Percentiles rank a stretch among this genome's conserved stretches.
Conservation (phyloP, 2,113 vertebrate genomes). For the Aythya baeri region DNA sequence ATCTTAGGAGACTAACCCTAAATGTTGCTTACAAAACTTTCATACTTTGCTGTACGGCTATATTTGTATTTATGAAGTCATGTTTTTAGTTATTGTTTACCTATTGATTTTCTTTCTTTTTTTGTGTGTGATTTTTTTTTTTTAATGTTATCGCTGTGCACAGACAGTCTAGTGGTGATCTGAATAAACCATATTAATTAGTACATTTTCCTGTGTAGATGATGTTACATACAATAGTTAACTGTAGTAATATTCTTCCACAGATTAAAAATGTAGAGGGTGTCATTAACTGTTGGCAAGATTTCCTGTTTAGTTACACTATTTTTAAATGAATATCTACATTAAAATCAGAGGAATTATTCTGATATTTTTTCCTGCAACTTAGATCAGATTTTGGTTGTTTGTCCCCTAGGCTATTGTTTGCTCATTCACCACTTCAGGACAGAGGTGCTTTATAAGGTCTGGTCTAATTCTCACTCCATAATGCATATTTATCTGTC, state of each 20-base stretch:
- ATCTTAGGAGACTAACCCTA: neutral
- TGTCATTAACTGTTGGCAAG: slow-evolving; percentile 30
- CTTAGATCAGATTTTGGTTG: neutral
- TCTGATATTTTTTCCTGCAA: neutral
- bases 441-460: neutral
- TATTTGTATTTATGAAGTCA: neutral
- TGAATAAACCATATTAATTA: slow-evolving; percentile 52
- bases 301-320: neutral
- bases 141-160: neutral
- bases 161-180: slow-evolving; percentile 14
- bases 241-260: slow-evolving; percentile 9
- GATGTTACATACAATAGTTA: slow-evolving; percentile 30
- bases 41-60: accelerated
- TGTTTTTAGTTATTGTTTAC: neutral
- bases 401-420: neutral
- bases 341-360: neutral
- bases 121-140: slow-evolving; percentile 24
- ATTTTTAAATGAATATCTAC: neutral
- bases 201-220: slow-evolving; percentile 28
- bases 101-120: slow-evolving; percentile 5
- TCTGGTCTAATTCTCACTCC: neutral
- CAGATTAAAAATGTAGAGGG: slow-evolving; percentile 29
- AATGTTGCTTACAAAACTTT: neutral
- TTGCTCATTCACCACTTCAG: neutral
- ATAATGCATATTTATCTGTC: neutral